A percentile compares a stretch with the other conserved stretches of the same genome.
Conservation (phyloP, 2,113 vertebrate species). For the Buteo buteo region DNA sequence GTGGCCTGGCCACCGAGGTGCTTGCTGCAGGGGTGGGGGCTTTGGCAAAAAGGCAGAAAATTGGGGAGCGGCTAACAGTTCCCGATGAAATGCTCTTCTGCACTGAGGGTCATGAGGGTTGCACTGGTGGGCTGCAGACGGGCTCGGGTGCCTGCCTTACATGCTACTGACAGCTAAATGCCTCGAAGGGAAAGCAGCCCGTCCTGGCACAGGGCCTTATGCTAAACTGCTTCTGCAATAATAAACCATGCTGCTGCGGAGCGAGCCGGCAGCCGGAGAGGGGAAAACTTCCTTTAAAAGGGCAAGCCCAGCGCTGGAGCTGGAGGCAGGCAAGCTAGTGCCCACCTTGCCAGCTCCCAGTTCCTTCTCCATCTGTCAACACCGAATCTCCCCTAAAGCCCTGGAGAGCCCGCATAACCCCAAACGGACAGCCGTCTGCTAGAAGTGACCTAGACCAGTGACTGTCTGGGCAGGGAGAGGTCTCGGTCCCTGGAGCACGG, state of each 20-base stretch:
- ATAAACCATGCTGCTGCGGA: neutral
- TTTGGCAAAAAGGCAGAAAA: neutral
- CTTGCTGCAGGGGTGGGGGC: neutral
- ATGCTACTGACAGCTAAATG: neutral
- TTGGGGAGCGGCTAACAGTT: accelerated
- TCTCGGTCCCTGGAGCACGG: neutral
- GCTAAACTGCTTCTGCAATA: neutral
- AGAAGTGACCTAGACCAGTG: neutral
- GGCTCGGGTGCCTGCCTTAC: neutral
- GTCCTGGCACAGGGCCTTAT: neutral
- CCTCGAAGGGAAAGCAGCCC: accelerated
- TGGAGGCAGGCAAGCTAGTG: neutral
- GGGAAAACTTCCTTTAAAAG: neutral
- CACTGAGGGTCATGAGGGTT: neutral
- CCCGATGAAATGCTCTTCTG: neutral
- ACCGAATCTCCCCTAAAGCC: neutral
- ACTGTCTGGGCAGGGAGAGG: neutral
- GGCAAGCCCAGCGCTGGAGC: neutral
- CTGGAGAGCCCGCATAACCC: neutral
- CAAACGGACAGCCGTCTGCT: neutral
- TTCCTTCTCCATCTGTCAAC: neutral
- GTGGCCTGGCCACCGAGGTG: neutral
- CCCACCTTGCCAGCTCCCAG: neutral
- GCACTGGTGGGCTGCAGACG: accelerated
- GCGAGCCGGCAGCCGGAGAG: accelerated